Conservation (phyloP, 2,888 invertebrate genomes). For the Drepanosiphum platanoidis region DNA sequence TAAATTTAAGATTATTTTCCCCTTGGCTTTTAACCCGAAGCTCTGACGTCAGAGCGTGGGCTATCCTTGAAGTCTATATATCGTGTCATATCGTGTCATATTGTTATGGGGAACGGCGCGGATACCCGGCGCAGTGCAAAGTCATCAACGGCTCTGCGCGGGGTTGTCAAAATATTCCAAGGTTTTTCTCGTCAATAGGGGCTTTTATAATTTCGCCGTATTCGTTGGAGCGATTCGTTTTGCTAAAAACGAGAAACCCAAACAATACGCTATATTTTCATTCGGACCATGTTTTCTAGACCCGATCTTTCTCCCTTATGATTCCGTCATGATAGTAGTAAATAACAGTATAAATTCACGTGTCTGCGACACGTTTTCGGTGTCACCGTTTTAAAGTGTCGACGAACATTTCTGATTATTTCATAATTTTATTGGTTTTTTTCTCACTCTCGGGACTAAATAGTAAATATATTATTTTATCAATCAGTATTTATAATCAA, state of each 20-base stretch:
- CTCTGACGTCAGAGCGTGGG: background rate
- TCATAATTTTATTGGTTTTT: no score
- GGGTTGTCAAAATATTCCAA: slow-evolving; percentile 20
- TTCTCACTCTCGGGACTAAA: no score
- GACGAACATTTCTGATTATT: no score
- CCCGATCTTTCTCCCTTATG: no score
- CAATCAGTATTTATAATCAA: no score
- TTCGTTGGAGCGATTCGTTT: background rate
- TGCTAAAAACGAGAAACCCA: background rate
- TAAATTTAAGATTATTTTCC: background rate
- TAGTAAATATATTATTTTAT: no score
- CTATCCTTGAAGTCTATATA: slow-evolving; percentile 2
- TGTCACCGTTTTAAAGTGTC: no score
- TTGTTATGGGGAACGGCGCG: background rate
- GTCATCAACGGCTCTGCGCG: background rate
- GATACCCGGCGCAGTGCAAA: background rate
- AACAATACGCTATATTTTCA: no score
- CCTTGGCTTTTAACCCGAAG: background rate
- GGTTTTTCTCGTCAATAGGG: background rate
- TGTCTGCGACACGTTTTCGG: no score
- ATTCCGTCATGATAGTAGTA: no score
- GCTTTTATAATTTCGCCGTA: background rate
- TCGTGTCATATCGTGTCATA: slow-evolving; percentile 10
- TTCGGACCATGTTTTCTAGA: no score
- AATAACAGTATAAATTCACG: no score